Conservation (phyloP, 2,797 vertebrate species). For the Enteromius trimaculatus region DNA sequence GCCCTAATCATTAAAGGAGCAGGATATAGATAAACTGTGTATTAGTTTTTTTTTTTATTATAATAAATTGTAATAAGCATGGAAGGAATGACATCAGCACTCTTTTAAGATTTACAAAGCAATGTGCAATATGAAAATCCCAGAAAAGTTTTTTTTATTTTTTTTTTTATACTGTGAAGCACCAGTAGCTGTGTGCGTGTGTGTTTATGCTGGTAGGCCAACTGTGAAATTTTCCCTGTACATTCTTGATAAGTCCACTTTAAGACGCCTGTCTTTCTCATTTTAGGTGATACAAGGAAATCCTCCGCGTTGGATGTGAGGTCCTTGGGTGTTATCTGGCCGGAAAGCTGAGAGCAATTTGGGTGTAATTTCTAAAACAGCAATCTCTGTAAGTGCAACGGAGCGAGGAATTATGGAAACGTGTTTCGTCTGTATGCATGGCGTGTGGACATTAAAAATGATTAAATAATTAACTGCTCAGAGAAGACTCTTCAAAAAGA, state of each 20-base stretch:
- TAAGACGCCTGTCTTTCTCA: slow-evolving; percentile 42
- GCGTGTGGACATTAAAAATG: slow-evolving; percentile 40
- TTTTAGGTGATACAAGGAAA: slow-evolving; percentile 48
- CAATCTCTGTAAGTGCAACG: slow-evolving; percentile 52
- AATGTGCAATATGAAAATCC: slow-evolving; percentile 30
- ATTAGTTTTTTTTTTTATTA: slow-evolving; percentile 33
- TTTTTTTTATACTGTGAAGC: slow-evolving; percentile 6
- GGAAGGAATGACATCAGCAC: slow-evolving; percentile 5
- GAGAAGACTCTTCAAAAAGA: slow-evolving; percentile 30
- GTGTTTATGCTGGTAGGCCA: slow-evolving; percentile 48
- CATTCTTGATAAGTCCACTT: slow-evolving; percentile 49
- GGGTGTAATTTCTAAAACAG: slow-evolving; percentile 54
- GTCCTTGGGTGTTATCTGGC: slow-evolving; percentile 55
- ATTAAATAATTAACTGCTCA: slow-evolving; percentile 56
- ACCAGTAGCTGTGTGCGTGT: slow-evolving; percentile 1
- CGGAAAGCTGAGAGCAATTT: slow-evolving; percentile 53
- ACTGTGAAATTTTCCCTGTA: slow-evolving; percentile 60
- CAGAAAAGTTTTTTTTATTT: background rate
- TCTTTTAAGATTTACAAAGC: slow-evolving; percentile 20
- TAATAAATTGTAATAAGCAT: background rate
- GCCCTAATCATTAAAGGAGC: background rate
- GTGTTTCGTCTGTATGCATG: background rate
- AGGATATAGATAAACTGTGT: background rate
- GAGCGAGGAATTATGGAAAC: slow-evolving; percentile 49
- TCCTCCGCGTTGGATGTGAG: slow-evolving; percentile 34